Evolutionary conservation across 2,797 vertebrate species (phyloP), one percentile per base, ranked within the genome.

Genomic region (Acipenser ruthenus): DNA sequence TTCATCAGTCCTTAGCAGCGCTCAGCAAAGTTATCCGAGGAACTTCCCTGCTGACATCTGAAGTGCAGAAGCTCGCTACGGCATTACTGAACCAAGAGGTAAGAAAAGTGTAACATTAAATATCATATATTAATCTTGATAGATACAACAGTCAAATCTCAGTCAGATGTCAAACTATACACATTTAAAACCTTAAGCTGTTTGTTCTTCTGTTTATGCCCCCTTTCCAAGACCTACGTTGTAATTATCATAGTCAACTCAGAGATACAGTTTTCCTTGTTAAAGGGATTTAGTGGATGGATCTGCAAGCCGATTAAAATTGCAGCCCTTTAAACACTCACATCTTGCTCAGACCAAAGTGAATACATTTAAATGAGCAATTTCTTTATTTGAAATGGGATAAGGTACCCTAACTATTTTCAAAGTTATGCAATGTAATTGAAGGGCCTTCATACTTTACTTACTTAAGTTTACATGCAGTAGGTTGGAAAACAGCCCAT

Each of bases 1-100:
- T 99, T 65, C 96, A 99, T 83, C 93, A 96, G n/a, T 98, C 96
- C 1, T 89, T 99, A 77, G 95, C 96, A 53, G 89, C 93, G 13
- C 87, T 99, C 75, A 98, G 95, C 79, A 98, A 95, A 80, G 94
- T 99, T 73, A 97, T 98, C 83, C 87, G 96, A 81, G 96, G 96
- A 64, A 92, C 92, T 6, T 93, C 93, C 0, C 85, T 97, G 65
- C 72, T 98, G 67, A 97, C 86, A 48, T 86, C 92, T 53, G 92
- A 94, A 63, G 94, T 97, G 63, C 94, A 98, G 67, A 94, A 87
- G 67, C 79, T 98, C 71, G 96, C 93, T 74, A 89, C 83, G 1
- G 93, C 95, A 37, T 84, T 99, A 63, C 86, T 99, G 72, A 95
- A 94, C 74, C 96, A 98, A 74, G 96, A 98, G 92, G 96, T 98